Evolutionary conservation across 1,140 invertebrate species (phyloP).

Genomic region (Solenopsis invicta): DNA sequence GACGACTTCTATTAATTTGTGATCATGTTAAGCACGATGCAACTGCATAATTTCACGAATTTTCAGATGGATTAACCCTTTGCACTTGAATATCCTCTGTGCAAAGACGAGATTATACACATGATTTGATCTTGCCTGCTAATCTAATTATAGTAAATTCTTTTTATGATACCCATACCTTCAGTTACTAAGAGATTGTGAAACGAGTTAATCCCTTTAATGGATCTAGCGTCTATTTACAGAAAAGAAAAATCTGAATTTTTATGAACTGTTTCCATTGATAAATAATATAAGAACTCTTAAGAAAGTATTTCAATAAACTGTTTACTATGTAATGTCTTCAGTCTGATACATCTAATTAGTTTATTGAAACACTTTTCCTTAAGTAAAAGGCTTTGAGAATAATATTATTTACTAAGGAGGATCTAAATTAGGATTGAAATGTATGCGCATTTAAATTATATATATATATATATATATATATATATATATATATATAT

Average conservation of each 20-base stretch:
- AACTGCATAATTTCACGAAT: conserved; percentile 36
- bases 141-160: conserved; percentile 26
- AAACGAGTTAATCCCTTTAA: not conserved
- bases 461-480: too few species aligned
- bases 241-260: conserved; percentile 4
- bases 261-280: not conserved
- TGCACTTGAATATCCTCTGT: conserved; percentile 1
- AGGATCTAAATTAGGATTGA: too few species aligned
- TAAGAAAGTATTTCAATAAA: too few species aligned
- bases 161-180: not conserved
- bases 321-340: too few species aligned
- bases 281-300: too few species aligned
- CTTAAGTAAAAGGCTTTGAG: too few species aligned
- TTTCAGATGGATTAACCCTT: conserved; percentile 53
- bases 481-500: too few species aligned
- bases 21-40: conserved; percentile 39
- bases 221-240: not conserved
- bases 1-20: conserved; percentile 51
- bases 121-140: conserved; percentile 15
- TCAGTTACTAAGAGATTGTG: conserved; percentile 24
- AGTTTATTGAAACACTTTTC: too few species aligned
- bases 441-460: too few species aligned
- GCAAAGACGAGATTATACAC: conserved; percentile 24
- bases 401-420: too few species aligned
- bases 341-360: too few species aligned